Base-by-base conservation (phyloP, 2,888 invertebrate species). In the Nesidiocoris tenuis region DNA sequence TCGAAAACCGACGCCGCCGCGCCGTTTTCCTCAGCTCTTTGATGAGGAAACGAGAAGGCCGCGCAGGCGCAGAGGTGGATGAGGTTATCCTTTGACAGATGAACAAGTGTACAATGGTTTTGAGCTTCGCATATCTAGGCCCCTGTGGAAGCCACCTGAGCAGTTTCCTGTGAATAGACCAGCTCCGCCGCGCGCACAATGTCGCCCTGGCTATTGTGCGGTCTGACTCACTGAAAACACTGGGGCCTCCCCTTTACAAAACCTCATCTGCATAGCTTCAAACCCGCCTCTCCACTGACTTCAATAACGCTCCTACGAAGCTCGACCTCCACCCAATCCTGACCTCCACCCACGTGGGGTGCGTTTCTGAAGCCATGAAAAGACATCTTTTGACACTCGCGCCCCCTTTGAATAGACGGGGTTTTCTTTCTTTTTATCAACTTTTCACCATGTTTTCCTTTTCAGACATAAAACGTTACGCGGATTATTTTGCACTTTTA, bases 291-390 rank as follows among this genome's bases (percentile, higher is more conserved):
- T 81, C 56, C 81, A n/a, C 56, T 22, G 55, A 67, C 67, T 67
- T 67, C 67, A 67, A 67, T 67, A 82, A 71, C 82, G 82, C 25
- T 79, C 82, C 24, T 80, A 82, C 1, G 81, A 63, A 63, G 5
- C 16, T 59, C 2, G 3, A 59, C n/a, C 59, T 59, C 59, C n/a
- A 16, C 5, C n/a, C n/a, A n/a, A 18, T 59, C n/a, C 2, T 59
- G 63, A 16, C 12, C 54, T 54, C 59, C n/a, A 16, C 3, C n/a
- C 17, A 3, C n/a, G n/a, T 16, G 63, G 16, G 21, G 65, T 56
- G 22, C 68, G 55, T 56, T 59, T 56, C 68, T 68, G 57, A 68
- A 68, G 57, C 68, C 63, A n/a, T 74, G 74, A 74, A 74, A 74
- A 74, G 61, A 23, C 74, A 64, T 64, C 74, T 74, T 74, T 63